phyloP scores from a whole-genome alignment of 2,797 vertebrate species.

The Chloroceryle inda region DNA sequence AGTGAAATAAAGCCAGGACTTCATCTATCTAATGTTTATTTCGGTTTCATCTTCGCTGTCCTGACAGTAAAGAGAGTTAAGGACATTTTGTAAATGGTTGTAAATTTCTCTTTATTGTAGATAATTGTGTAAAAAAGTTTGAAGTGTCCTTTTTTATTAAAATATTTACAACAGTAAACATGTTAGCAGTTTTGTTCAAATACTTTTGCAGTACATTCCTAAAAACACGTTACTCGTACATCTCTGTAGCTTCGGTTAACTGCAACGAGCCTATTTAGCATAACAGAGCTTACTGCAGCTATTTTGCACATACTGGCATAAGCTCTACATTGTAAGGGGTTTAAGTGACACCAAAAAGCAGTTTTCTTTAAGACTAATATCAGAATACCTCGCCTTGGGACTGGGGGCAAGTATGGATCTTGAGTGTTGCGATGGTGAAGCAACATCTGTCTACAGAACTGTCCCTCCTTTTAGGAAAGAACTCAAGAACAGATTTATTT shows the following conservation, averaged over 20 bases:
- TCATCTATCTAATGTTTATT: neutral
- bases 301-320: slow-evolving; percentile 51
- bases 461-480: neutral
- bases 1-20: slow-evolving; percentile 84
- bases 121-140: slow-evolving; percentile 78
- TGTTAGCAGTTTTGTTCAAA: slow-evolving; percentile 67
- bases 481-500: neutral
- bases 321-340: slow-evolving; percentile 32
- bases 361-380: neutral
- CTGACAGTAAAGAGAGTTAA: slow-evolving; percentile 13
- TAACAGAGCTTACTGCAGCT: slow-evolving; percentile 52
- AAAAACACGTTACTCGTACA: slow-evolving; percentile 72
- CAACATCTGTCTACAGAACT: neutral
- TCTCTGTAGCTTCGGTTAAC: slow-evolving; percentile 77
- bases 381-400: slow-evolving; percentile 10
- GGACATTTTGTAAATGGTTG: slow-evolving; percentile 79
- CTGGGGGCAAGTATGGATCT: neutral
- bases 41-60: neutral
- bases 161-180: slow-evolving; percentile 76
- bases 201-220: slow-evolving; percentile 76
- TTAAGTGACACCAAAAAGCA: slow-evolving; percentile 50
- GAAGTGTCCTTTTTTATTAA: slow-evolving; percentile 70
- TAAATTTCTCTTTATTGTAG: slow-evolving; percentile 84
- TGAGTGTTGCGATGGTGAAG: neutral
- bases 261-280: slow-evolving; percentile 47